A percentile compares a stretch with the other conserved stretches of the same genome.
Conservation (phyloP, 2,888 invertebrate species). For the Drosophila formosana region DNA sequence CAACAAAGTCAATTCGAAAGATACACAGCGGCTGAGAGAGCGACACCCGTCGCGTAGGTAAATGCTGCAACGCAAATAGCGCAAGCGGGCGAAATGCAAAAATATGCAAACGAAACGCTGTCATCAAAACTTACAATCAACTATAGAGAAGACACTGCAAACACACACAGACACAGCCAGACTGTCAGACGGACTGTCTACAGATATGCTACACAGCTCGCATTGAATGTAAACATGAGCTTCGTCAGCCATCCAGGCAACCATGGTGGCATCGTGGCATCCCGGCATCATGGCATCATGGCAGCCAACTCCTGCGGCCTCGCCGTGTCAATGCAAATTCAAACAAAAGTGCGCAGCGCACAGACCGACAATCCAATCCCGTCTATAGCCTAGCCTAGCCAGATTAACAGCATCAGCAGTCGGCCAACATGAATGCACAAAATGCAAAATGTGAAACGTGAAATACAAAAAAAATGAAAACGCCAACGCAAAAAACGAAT, state of each 20-base stretch:
- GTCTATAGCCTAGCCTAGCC: constrained; percentile 47
- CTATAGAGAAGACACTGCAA: constrained; percentile 35
- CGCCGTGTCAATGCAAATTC: constrained; percentile 60
- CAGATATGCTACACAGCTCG: constrained; percentile 40
- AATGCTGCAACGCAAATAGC: constrained; percentile 34
- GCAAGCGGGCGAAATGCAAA: constrained; percentile 68
- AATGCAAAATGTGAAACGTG: constrained; percentile 13
- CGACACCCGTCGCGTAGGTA: constrained; percentile 46
- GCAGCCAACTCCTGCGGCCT: constrained; percentile 30
- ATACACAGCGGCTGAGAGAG: constrained; percentile 45
- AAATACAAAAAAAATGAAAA: constrained; percentile 6
- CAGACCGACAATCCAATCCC: constrained; percentile 48
- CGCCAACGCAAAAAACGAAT: constrained; percentile 1
- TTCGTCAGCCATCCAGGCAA: constrained; percentile 28
- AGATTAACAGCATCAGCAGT: constrained; percentile 75
- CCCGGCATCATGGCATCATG: background rate
- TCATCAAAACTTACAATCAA: constrained; percentile 78
- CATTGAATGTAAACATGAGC: constrained; percentile 57
- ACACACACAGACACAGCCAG: constrained; percentile 11
- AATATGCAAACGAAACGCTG: constrained; percentile 77
- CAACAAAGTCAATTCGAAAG: constrained; percentile 68
- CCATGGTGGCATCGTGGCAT: background rate
- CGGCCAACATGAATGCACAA: constrained; percentile 59
- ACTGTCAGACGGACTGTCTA: constrained; percentile 8
- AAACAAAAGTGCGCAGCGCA: constrained; percentile 66